Conservation (phyloP, 2,797 vertebrate genomes). For the Hafferia zeledoni region DNA sequence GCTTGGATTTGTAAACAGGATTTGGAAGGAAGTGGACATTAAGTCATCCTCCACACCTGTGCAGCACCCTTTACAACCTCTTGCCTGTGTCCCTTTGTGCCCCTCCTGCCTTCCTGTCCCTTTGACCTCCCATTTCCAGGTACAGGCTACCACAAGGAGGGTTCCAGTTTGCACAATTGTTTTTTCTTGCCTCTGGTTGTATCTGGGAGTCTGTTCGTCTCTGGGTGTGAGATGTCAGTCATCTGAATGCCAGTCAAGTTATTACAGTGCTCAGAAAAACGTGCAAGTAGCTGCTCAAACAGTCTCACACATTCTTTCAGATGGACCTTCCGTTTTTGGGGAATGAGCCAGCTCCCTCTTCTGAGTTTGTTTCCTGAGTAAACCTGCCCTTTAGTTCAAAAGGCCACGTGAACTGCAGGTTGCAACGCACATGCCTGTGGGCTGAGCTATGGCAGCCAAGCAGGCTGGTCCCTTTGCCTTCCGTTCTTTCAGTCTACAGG, state of each 20-base stretch:
- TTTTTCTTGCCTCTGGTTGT: background rate
- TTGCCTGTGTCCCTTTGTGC: background rate
- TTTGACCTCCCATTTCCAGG: background rate
- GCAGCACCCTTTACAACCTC: background rate
- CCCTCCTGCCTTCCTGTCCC: background rate
- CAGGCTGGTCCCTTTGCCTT: background rate
- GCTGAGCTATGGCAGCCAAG: background rate
- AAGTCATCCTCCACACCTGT: background rate
- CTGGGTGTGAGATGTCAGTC: background rate
- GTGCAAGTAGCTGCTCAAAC: background rate
- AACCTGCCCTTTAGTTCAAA: conserved; percentile 4
- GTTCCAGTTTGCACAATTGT: background rate
- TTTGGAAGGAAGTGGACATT: background rate
- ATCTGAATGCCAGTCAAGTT: background rate
- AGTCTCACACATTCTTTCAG: background rate
- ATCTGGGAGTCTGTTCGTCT: background rate
- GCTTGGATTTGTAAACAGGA: background rate
- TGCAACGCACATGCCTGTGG: accelerated
- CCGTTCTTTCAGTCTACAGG: background rate
- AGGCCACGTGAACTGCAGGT: background rate
- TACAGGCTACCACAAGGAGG: background rate
- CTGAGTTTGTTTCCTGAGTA: background rate
- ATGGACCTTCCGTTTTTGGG: background rate
- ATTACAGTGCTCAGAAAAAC: background rate
- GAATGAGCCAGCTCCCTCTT: background rate